Conservation (phyloP, 2,888 invertebrate genomes). For the Ophion slaviceki region DNA sequence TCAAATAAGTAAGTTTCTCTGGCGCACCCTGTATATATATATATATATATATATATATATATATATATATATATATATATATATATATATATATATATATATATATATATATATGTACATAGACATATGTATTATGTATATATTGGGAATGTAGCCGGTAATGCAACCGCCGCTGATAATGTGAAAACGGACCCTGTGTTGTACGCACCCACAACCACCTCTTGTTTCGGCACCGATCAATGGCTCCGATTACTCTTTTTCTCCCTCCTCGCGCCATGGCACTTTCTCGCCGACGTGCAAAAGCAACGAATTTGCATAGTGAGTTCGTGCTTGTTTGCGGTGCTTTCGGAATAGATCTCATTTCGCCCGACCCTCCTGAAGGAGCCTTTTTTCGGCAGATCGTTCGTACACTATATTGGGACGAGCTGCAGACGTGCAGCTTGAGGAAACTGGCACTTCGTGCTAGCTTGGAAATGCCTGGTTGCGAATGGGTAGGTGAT, state of each 20-base stretch:
- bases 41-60: no score
- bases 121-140: no score
- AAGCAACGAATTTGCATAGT: conserved; percentile 57
- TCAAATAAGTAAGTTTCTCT: no score
- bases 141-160: conserved; percentile 9
- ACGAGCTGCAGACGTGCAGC: not conserved
- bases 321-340: conserved; percentile 32
- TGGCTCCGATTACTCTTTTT: conserved; percentile 64
- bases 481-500: not conserved
- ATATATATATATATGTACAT: no score
- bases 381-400: not conserved
- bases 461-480: not conserved
- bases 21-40: no score
- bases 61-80: no score
- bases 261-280: conserved; percentile 12
- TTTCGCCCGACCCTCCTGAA: not conserved
- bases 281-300: conserved; percentile 19
- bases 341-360: conserved; percentile 35
- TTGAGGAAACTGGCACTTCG: not conserved
- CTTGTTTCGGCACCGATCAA: conserved; percentile 56
- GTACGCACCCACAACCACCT: conserved; percentile 13
- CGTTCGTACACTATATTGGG: conserved; percentile 3
- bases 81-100: no score
- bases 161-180: conserved; percentile 58
- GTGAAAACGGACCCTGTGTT: conserved; percentile 50